Conservation (phyloP, 2,797 vertebrate species). For the Peromyscus attwateri region DNA sequence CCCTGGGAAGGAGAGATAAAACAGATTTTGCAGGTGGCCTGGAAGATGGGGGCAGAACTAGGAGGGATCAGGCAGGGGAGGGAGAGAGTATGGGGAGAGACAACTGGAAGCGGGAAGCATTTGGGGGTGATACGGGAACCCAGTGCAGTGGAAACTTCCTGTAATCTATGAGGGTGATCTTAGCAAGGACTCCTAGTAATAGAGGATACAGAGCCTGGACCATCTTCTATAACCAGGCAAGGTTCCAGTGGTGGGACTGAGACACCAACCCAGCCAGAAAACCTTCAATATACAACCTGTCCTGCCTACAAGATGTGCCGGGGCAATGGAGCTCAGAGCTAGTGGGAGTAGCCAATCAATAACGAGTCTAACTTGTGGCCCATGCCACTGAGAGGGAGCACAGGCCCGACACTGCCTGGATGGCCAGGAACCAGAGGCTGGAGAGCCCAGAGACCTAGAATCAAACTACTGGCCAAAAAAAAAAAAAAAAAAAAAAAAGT, state of each 20-base stretch:
- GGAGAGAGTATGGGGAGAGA: neutral
- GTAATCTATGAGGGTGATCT: no score
- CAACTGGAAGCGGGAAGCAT: neutral
- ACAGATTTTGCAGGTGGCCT: neutral
- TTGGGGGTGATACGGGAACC: neutral
- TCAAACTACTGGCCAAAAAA: neutral
- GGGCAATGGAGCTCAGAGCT: neutral
- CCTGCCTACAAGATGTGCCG: neutral
- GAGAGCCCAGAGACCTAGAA: no score
- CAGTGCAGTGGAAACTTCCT: neutral
- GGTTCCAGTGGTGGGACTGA: neutral
- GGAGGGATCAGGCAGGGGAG: neutral
- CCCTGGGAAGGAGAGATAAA: neutral
- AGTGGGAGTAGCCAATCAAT: neutral
- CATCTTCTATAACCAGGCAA: neutral
- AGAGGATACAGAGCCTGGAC: neutral
- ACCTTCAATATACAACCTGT: neutral
- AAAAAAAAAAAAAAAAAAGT: neutral
- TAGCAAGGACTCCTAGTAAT: neutral
- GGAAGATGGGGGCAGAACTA: no score
- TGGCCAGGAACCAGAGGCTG: neutral
- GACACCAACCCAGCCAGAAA: neutral
- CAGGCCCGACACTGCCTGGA: no score
- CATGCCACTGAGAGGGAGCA: neutral
- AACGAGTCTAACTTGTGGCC: neutral